Percentiles rank a stretch among this genome's conserved stretches.
These are phyloP conservation scores for Xenopus laevis DNA, from an alignment of 2,113 vertebrate species.

Conservation along the genomic window DNA sequence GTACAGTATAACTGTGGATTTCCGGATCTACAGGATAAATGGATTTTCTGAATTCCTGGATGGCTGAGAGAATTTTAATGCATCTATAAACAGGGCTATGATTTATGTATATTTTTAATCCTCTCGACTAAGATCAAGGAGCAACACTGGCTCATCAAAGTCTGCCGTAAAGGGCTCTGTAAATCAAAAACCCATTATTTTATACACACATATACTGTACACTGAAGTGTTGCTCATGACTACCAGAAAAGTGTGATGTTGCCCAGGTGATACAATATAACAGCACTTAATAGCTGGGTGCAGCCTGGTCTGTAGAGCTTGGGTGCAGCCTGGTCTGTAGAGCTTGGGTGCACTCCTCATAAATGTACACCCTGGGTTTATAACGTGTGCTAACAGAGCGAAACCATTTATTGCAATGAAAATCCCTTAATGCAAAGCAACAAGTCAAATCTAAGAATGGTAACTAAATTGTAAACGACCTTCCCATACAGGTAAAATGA, in stretches of 20 bases:
- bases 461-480: no score
- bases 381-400: no score
- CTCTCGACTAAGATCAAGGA: not conserved
- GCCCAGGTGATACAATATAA: not conserved
- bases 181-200: conserved; percentile 21
- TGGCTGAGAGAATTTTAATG: conserved; percentile 6
- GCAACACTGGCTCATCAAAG: not conserved
- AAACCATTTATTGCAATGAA: no score
- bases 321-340: no score
- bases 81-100: not conserved
- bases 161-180: not conserved
- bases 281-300: not conserved
- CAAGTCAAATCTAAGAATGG: no score
- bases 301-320: no score
- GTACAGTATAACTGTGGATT: not conserved
- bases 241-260: not conserved
- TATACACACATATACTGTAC: no score
- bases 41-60: not conserved
- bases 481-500: no score
- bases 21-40: not conserved
- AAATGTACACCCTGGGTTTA: no score
- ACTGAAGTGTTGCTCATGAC: no score
- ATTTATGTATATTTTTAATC: conserved; percentile 9
- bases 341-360: no score
- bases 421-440: no score